Conservation (phyloP, 2,888 invertebrate genomes). For the Ophion obscuratus region DNA sequence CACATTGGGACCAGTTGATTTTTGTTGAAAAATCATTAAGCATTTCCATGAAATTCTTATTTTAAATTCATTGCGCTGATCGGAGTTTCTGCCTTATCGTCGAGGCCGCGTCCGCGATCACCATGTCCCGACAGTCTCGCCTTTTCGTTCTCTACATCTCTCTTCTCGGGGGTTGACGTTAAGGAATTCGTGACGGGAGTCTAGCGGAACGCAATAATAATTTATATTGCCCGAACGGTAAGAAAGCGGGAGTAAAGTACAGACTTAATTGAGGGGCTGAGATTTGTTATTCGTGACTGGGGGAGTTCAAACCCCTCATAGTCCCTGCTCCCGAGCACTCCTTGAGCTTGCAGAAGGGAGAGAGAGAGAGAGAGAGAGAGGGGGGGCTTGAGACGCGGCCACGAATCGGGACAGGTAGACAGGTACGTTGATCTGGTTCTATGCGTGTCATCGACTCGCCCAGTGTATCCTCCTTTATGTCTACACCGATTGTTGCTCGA, state of each 20-base stretch:
- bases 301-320: conserved; percentile 53
- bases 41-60: conserved; percentile 23
- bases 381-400: conserved; percentile 1
- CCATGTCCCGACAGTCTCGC: conserved; percentile 32
- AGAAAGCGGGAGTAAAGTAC: conserved; percentile 48
- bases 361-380: neutral
- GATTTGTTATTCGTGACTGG: conserved; percentile 67
- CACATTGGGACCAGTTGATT: neutral
- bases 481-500: conserved; percentile 44
- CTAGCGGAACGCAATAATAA: conserved; percentile 58
- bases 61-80: conserved; percentile 28
- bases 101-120: conserved; percentile 47
- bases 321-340: neutral
- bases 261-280: conserved; percentile 64
- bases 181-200: conserved; percentile 53
- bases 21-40: neutral
- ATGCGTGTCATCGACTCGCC: conserved; percentile 66
- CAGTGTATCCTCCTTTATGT: conserved; percentile 33
- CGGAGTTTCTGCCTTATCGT: conserved; percentile 31
- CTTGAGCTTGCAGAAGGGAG: neutral
- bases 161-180: conserved; percentile 34
- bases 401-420: conserved; percentile 52
- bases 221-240: conserved; percentile 55
- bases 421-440: conserved; percentile 64
- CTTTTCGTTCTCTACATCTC: neutral